phyloP scores from a whole-genome alignment of 2,888 invertebrate species.

The Biston betularia region DNA sequence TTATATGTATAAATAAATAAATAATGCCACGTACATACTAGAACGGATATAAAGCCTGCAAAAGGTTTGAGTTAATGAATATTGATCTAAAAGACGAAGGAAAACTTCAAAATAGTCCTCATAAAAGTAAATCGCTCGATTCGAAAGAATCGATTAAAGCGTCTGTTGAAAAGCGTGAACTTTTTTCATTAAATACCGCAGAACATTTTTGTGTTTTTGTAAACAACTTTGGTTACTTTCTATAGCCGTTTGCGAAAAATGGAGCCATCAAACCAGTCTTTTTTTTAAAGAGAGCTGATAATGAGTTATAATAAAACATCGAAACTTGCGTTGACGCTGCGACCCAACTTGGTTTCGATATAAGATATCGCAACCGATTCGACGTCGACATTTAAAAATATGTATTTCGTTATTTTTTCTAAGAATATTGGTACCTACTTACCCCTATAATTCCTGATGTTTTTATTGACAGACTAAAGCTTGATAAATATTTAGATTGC shows the following conservation, averaged over 20 bases:
- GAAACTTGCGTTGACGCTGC: neutral
- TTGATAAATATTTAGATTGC: no score
- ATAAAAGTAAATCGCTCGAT: constrained; percentile 51
- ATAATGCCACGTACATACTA: neutral
- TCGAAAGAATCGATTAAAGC: constrained; percentile 52
- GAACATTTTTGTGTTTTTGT: constrained; percentile 16
- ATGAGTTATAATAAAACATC: neutral
- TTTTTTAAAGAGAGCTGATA: constrained; percentile 1
- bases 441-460: no score
- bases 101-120: constrained; percentile 34
- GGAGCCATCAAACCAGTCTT: constrained; percentile 8
- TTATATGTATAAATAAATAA: neutral
- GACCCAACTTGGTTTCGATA: neutral
- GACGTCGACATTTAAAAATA: neutral
- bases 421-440: no score
- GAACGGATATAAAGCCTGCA: neutral
- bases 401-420: no score
- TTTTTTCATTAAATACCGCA: constrained; percentile 27
- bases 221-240: constrained; percentile 16
- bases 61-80: neutral
- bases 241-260: constrained; percentile 8
- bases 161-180: constrained; percentile 32
- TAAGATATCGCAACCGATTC: neutral
- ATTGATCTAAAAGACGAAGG: constrained; percentile 33
- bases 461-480: no score